Evolutionary conservation across 2,888 invertebrate species (phyloP).

Genomic region (Flexamia atlantica): DNA sequence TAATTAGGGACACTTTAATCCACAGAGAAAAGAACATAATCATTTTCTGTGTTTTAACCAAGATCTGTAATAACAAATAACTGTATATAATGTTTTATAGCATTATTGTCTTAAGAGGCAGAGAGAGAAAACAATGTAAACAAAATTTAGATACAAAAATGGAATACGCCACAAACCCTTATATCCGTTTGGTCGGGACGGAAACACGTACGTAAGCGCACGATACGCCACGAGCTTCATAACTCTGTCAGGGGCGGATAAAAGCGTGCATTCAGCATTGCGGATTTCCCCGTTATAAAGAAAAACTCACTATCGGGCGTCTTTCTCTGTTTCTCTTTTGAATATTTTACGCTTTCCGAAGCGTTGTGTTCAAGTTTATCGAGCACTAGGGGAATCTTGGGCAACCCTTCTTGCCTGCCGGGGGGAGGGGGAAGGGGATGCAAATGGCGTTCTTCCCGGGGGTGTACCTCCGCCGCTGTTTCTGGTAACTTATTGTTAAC

Average conservation of each 20-base stretch:
- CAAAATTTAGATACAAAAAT: slow-evolving; percentile 45
- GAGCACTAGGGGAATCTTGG: slow-evolving; percentile 55
- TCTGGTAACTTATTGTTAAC: slow-evolving; percentile 50
- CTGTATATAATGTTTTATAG: no score
- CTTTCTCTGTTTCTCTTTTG: slow-evolving; percentile 53
- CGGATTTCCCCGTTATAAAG: slow-evolving; percentile 53
- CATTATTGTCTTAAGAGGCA: no score
- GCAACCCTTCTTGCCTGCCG: slow-evolving; percentile 30
- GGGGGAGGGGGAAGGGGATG: slow-evolving; percentile 18
- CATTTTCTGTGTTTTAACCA: no score
- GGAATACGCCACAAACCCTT: slow-evolving; percentile 18
- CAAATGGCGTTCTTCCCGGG: slow-evolving; percentile 42
- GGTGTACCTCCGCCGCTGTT: slow-evolving; percentile 41
- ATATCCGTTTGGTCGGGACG: background rate
- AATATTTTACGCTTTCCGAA: slow-evolving; percentile 59
- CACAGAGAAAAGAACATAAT: no score
- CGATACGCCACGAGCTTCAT: slow-evolving; percentile 25
- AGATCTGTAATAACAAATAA: no score
- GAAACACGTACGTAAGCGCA: slow-evolving; percentile 8
- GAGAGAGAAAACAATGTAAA: slow-evolving; percentile 21
- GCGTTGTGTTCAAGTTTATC: slow-evolving; percentile 46
- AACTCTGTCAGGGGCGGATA: slow-evolving; percentile 36
- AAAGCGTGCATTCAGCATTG: slow-evolving; percentile 44
- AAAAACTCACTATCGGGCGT: slow-evolving; percentile 53
- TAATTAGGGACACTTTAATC: no score